phyloP scores from a whole-genome alignment of 2,888 invertebrate genomes.

The Athetis lepigone region DNA sequence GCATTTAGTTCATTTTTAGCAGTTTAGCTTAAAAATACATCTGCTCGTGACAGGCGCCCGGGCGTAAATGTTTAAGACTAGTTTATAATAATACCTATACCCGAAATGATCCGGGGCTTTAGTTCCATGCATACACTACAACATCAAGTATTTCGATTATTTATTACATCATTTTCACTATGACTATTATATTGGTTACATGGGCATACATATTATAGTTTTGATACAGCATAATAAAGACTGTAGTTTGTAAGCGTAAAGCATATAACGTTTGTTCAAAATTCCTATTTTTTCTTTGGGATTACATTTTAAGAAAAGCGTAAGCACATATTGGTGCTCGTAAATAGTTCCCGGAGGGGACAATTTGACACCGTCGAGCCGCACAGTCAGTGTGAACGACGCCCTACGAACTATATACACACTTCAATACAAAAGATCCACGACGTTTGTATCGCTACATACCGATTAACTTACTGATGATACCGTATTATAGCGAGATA shows the following conservation, averaged over 20 bases:
- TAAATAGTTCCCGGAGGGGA: slow-evolving; percentile 47
- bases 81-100: slow-evolving; percentile 81
- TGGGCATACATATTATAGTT: slow-evolving; percentile 73
- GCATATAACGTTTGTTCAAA: slow-evolving; percentile 85
- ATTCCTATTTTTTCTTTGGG: slow-evolving; percentile 83
- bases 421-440: slow-evolving; percentile 24
- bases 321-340: slow-evolving; percentile 52
- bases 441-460: slow-evolving; percentile 5
- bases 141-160: slow-evolving; percentile 80
- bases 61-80: slow-evolving; percentile 78
- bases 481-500: slow-evolving; percentile 38
- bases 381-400: slow-evolving; percentile 1
- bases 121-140: slow-evolving; percentile 75
- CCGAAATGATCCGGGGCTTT: slow-evolving; percentile 76
- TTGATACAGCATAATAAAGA: slow-evolving; percentile 68
- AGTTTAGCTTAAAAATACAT: slow-evolving; percentile 67
- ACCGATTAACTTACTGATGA: slow-evolving; percentile 39
- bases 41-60: slow-evolving; percentile 66
- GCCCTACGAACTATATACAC: slow-evolving; percentile 33
- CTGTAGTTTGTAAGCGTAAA: slow-evolving; percentile 71
- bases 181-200: slow-evolving; percentile 79
- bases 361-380: slow-evolving; percentile 60
- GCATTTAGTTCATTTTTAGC: slow-evolving; percentile 55
- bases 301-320: slow-evolving; percentile 62
- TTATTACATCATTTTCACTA: slow-evolving; percentile 71